Evolutionary conservation across 2,797 vertebrate genomes (phyloP).

Genomic region (Bovichtus diacanthus): DNA sequence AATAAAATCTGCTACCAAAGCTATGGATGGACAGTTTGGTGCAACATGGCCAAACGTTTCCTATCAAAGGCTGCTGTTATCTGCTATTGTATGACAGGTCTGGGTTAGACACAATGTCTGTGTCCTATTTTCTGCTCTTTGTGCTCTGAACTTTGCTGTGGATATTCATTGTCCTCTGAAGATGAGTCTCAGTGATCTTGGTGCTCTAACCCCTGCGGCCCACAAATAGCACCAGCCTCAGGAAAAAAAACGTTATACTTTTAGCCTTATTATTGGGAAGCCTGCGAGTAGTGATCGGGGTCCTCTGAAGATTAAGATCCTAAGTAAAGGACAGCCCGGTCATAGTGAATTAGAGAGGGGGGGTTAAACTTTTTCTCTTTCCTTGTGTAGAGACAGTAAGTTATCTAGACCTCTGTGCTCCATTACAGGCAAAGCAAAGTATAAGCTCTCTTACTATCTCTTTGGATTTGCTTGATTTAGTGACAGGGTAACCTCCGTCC

Average conservation of each 20-base stretch:
- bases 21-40: slow-evolving; percentile 69
- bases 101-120: slow-evolving; percentile 61
- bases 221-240: not conserved
- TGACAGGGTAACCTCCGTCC: not conserved
- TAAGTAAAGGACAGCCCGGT: not conserved
- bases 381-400: not conserved
- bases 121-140: not conserved
- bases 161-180: not conserved
- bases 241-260: not conserved
- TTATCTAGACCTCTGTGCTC: not conserved
- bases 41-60: slow-evolving; percentile 52
- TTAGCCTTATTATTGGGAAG: not conserved
- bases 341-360: not conserved
- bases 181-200: not conserved
- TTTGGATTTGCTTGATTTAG: slow-evolving; percentile 18
- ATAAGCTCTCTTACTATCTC: slow-evolving; percentile 21
- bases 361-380: not conserved
- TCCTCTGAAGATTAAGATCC: too few relatives aligned
- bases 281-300: too few relatives aligned
- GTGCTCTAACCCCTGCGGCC: not conserved
- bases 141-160: slow-evolving; percentile 1
- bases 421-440: slow-evolving; percentile 24
- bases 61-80: slow-evolving; percentile 57
- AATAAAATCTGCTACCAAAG: slow-evolving; percentile 46
- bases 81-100: slow-evolving; percentile 59